These are phyloP conservation scores for Caradrina kadenii DNA, from an alignment of 2,888 invertebrate genomes.

Conservation along the genomic window DNA sequence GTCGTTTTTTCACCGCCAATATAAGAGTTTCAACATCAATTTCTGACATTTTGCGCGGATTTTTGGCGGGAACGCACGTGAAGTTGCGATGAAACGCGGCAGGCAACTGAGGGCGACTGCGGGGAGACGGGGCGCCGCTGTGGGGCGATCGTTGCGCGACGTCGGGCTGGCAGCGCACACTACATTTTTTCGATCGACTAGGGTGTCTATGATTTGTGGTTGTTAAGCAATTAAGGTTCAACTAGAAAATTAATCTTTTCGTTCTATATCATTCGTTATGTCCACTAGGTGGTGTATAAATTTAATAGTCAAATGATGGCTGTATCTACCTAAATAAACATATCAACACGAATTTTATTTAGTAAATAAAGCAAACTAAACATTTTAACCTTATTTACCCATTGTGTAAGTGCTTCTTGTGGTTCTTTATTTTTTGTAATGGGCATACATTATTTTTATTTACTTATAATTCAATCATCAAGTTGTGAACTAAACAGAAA, in stretches of 20 bases:
- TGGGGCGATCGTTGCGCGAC: constrained; percentile 67
- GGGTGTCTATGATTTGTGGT: constrained; percentile 45
- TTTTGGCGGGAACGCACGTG: constrained; percentile 65
- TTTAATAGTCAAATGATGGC: too few species aligned
- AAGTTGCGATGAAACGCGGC: constrained; percentile 57
- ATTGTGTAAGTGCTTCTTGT: too few species aligned
- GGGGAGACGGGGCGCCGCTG: constrained; percentile 45
- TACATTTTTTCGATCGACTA: constrained; percentile 62
- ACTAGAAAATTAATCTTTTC: neutral
- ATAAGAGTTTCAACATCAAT: constrained; percentile 73
- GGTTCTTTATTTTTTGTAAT: too few species aligned
- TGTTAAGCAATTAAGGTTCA: neutral
- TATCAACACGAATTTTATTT: too few species aligned
- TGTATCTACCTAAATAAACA: too few species aligned
- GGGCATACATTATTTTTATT: too few species aligned
- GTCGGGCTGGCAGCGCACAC: constrained; percentile 42
- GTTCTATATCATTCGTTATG: too few species aligned
- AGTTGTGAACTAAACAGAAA: too few species aligned
- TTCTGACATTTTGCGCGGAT: constrained; percentile 63
- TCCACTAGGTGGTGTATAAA: too few species aligned
- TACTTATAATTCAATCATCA: too few species aligned
- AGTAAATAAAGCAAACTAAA: too few species aligned
- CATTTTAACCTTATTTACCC: too few species aligned
- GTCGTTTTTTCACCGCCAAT: constrained; percentile 71
- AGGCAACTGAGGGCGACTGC: constrained; percentile 80